Base-by-base conservation (phyloP, 2,888 invertebrate species). In the Chymomyza procnemis region DNA sequence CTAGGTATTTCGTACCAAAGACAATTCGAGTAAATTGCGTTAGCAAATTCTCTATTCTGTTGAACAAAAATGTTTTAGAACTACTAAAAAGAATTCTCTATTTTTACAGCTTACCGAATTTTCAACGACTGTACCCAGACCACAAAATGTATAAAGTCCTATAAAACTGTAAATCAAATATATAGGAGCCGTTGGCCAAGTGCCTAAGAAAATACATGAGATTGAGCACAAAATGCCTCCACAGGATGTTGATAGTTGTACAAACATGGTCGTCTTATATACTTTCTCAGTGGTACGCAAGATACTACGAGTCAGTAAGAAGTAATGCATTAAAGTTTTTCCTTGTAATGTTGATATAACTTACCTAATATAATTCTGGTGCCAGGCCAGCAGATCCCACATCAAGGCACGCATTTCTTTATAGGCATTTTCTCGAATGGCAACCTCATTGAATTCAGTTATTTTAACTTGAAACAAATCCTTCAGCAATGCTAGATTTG, bases 331-430 rank as follows among this genome's bases (percentile, higher is more conserved):
- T n/a, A n/a, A n/a, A n/a, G n/a, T n/a, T n/a, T n/a, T 12, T 41
- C 67, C 88, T 87, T 19, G 75, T 65, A 57, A 88, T 87, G 63
- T 88, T 41, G 12, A 12, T 3, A 41, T 8, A 22, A 21, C n/a
- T 41, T 66, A 89, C 89, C 19, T 63, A 1, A 73, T 76, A 62
- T 88, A 88, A 9, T 76, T 67, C 59, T 89, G 88, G 64, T 88
- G 88, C 80, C 81, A 88, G 4, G 59, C 52, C 0, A 88, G 16
- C 2, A 86, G 54, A 8, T 88, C 83, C 14, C 57, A 60, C 2
- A 88, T 50, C 66, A 70, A 56, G 0, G 9, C 1, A 0, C 26
- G 61, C 52, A 66, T 66, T 21, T 62, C 67, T 1, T 67, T 30
- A 2, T 69, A 56, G 1, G 34, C 21, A 3, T 5, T 67, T 56